Base-by-base conservation (phyloP, 2,797 vertebrate genomes). In the Morelia viridis region DNA sequence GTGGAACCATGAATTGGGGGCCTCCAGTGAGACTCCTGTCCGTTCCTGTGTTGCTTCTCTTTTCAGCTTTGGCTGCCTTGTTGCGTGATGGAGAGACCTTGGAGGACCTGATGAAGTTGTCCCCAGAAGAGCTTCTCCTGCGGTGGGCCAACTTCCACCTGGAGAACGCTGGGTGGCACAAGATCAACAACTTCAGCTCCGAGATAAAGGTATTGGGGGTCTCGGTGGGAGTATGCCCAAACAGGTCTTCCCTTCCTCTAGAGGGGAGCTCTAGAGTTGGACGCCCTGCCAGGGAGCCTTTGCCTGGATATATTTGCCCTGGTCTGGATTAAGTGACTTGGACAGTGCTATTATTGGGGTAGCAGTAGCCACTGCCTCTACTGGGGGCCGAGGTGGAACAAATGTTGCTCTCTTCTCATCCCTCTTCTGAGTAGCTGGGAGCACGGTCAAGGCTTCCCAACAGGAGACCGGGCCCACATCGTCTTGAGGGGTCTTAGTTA, bases 101-200 rank as follows among this genome's bases (percentile, higher is more conserved):
- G 97, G 99, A 99, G 96, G 99, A 99, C 61, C 98, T 99, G 94
- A 98, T 99, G 98, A 99, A 99, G 62, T 95, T 99, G 7, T 99
- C 99, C 6, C 99, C 99, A 0, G 99, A 99, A 93, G 99, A 99
- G 95, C 97, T 99, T 95, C 98, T 99, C 88, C 97, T 99, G 94
- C 98, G 99, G 89, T 99, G 99, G 99, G 99, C 98, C 87, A 99
- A 99, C 97, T 99, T 98, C 96, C 99, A 99, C 96, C 98, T 99
- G 97, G 98, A 99, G 96, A 97, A 98, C 28, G 98, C 99, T 0
- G 98, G 99, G 91, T 97, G 97, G 94, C 94, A 97, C 92, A 99
- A 98, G 96, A 99, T 99, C 97, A 98, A 98, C 97, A 99, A 99
- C 97, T 99, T 99, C 97, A 99, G 98, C 97, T 98, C 98, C 0